Evolutionary conservation across 2,888 invertebrate species (phyloP).

Genomic region (Beris chalybata): DNA sequence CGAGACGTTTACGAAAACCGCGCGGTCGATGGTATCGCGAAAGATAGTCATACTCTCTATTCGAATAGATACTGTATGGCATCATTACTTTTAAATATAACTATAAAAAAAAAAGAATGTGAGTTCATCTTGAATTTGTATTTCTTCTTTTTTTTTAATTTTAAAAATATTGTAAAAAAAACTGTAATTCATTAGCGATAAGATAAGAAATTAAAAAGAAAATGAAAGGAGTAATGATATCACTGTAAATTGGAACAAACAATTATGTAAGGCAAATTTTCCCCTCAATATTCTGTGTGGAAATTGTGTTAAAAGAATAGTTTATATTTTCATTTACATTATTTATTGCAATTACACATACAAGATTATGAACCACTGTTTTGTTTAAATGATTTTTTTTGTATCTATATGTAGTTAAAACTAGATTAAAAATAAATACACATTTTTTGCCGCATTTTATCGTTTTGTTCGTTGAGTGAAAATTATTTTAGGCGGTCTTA

Average conservation of each 20-base stretch:
- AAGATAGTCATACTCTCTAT: slow-evolving; percentile 36
- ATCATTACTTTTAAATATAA: too few relatives aligned
- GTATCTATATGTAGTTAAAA: slow-evolving; percentile 30
- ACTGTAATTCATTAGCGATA: too few relatives aligned
- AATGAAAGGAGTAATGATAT: too few relatives aligned
- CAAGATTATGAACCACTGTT: slow-evolving; percentile 22
- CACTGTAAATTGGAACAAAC: too few relatives aligned
- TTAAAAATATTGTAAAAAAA: too few relatives aligned
- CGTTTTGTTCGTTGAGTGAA: not conserved
- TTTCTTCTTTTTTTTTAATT: too few relatives aligned
- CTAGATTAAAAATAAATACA: slow-evolving; percentile 23
- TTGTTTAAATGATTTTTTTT: slow-evolving; percentile 28
- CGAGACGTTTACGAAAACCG: slow-evolving; percentile 40
- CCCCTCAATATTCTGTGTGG: not conserved
- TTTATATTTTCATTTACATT: slow-evolving; percentile 30
- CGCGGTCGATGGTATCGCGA: slow-evolving; percentile 42
- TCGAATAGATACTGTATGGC: too few relatives aligned
- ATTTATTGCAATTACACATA: slow-evolving; percentile 26
- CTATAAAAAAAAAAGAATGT: too few relatives aligned
- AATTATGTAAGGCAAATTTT: too few relatives aligned
- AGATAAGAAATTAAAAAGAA: too few relatives aligned
- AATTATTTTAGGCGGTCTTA: too few relatives aligned
- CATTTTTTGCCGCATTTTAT: slow-evolving; percentile 5
- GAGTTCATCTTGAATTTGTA: too few relatives aligned
- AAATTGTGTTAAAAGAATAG: slow-evolving; percentile 20